A percentile compares a stretch with the other conserved stretches of the same genome.
These are phyloP conservation scores for Morinoia aosen DNA, from an alignment of 2,888 invertebrate genomes.

Conservation along the genomic window DNA sequence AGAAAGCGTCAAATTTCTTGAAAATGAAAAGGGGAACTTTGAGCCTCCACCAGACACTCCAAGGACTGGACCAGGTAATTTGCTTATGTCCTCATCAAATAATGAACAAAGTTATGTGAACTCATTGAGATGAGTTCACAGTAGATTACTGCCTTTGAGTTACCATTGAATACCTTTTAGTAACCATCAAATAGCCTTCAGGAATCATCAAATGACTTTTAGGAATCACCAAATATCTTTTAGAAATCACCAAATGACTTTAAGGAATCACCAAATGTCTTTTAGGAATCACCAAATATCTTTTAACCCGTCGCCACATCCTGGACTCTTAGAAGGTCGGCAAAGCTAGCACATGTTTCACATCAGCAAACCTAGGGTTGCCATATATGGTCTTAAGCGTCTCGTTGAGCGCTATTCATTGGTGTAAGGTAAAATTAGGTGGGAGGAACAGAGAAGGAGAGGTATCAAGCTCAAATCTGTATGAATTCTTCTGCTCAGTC, in stretches of 20 bases:
- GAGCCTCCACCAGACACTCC: conserved; percentile 80
- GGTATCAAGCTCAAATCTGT: no score
- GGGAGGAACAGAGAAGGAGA: no score
- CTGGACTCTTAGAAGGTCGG: no score
- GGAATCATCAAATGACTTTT: not conserved
- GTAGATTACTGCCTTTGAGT: not conserved
- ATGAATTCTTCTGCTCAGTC: no score
- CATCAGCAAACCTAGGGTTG: no score
- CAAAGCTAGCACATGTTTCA: no score
- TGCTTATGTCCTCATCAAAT: conserved; percentile 77
- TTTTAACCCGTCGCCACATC: no score
- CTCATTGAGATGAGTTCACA: not conserved
- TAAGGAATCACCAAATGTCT: not conserved
- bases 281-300: not conserved
- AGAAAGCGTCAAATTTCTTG: conserved; percentile 34
- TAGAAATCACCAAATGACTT: not conserved
- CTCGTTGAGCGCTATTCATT: no score
- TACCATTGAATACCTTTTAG: not conserved
- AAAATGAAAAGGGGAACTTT: conserved; percentile 78
- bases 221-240: not conserved
- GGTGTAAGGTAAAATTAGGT: no score
- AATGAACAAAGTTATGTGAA: conserved; percentile 78
- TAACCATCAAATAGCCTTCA: not conserved
- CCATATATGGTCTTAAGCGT: no score
- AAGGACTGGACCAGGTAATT: conserved; percentile 71